Conservation (phyloP, 53 echinoderm and acorn worm species). For the Apostichopus leukothele region DNA sequence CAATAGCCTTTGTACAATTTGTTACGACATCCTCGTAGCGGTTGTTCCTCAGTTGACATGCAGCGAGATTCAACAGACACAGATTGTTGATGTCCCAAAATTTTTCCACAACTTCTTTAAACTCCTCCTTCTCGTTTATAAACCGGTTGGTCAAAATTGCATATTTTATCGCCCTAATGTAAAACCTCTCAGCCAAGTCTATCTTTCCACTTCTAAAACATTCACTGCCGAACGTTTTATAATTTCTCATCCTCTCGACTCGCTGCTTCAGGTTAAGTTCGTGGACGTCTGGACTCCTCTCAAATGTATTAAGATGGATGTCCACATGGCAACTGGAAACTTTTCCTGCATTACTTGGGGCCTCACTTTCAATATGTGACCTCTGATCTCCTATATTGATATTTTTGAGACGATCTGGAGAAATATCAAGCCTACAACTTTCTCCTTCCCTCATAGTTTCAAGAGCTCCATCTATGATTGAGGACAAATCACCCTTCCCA, state of each 20-base stretch:
- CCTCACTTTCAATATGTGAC: conserved; percentile 1
- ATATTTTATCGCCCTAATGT: conserved; percentile 69
- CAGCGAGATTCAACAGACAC: conserved; percentile 78
- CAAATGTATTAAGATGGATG: conserved; percentile 52
- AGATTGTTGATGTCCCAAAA: conserved; percentile 56
- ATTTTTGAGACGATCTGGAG: background rate
- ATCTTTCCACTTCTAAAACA: conserved; percentile 70
- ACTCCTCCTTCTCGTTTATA: conserved; percentile 28
- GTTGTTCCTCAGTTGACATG: conserved; percentile 72
- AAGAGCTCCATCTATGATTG: conserved; percentile 59
- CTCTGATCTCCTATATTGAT: conserved; percentile 41
- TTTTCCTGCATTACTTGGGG: background rate
- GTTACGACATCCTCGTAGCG: conserved; percentile 68
- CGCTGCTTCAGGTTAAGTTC: conserved; percentile 65
- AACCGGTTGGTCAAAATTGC: conserved; percentile 54
- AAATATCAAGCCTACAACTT: conserved; percentile 30
- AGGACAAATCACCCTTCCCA: conserved; percentile 67
- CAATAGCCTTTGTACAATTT: conserved; percentile 69
- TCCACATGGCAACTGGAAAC: background rate
- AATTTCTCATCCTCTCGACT: conserved; percentile 52
- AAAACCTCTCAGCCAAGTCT: conserved; percentile 69
- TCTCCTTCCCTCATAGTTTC: conserved; percentile 70
- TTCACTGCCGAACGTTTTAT: conserved; percentile 69
- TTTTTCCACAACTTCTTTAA: conserved; percentile 37
- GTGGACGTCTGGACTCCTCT: conserved; percentile 66